Evolutionary conservation across 2,888 invertebrate species (phyloP), one percentile per base, ranked within the genome.

Genomic region (Lasioglossum zephyrum): DNA sequence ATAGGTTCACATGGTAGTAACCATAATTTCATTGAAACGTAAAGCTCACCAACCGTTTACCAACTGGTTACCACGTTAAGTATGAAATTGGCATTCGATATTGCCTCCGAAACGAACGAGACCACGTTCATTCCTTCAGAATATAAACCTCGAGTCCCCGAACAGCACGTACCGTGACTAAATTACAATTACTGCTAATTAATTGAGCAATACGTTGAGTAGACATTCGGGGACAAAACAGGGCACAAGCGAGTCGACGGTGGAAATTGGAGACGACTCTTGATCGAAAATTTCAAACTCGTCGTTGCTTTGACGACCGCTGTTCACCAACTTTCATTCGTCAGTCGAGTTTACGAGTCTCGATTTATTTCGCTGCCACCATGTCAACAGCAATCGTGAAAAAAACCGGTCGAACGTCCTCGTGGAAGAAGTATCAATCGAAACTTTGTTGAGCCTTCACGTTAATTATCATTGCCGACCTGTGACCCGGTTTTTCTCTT

Each of bases 151-250:
- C 76, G 76, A 80, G 78, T 79, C 77, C 80, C 57, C 26, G 81
- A 53, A 26, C 78, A 80, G 75, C 82, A 81, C 81, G 88, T 87
- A 84, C 77, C 82, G 77, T 81, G 87, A 85, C 87, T 85, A 91
- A 89, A 92, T 91, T 92, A 90, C 91, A 92, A 93, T 93, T 93
- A 92, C 91, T 83, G 81, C 89, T 92, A 93, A 92, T 93, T 93
- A 92, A 93, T 93, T 91, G 89, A 92, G 88, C 89, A 87, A 89
- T 85, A 82, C 84, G 82, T 82, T 78, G 87, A 85, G 79, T 80
- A 82, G 69, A 77, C 53, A 81, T 41, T 78, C 63, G 53, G 73
- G 79, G 39, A 90, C 87, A 88, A 85, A 87, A 81, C 85, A 66
- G 31, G 72, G 73, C 66, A 70, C 47, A 77, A 77, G 70, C 85